Conservation (phyloP, 2,113 vertebrate species). For the Dipodomys merriami region DNA sequence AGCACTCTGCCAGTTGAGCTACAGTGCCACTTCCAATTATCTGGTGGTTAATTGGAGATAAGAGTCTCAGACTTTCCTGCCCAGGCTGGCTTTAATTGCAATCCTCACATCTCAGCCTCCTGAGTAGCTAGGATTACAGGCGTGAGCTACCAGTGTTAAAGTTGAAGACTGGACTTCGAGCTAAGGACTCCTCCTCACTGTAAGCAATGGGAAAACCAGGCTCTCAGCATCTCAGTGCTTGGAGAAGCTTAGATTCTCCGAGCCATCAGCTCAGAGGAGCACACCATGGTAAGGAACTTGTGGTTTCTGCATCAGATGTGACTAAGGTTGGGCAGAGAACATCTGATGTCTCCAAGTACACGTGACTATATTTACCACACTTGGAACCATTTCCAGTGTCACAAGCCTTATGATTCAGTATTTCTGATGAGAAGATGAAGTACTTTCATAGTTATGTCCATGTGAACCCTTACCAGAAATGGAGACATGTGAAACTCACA, state of each 20-base stretch:
- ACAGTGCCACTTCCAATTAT: no score
- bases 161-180: not conserved
- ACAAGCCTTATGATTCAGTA: slow-evolving; percentile 34
- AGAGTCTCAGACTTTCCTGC: no score
- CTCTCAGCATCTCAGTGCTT: not conserved
- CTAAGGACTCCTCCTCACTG: not conserved
- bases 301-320: slow-evolving; percentile 54
- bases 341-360: slow-evolving; percentile 12
- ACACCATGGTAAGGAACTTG: not conserved
- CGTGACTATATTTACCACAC: not conserved
- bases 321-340: slow-evolving; percentile 58
- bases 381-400: slow-evolving; percentile 19
- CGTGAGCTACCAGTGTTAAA: not conserved
- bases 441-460: not conserved
- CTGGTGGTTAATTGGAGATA: no score
- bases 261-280: not conserved
- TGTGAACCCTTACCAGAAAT: not conserved
- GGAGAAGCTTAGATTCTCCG: not conserved
- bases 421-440: slow-evolving; percentile 24
- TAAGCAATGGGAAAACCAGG: not conserved
- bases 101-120: no score
- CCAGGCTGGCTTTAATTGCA: no score
- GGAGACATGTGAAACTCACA: not conserved
- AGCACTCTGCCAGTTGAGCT: no score
- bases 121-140: no score